These are phyloP conservation scores for Volucella inflata DNA, from an alignment of 2,888 invertebrate species.

Conservation along the genomic window DNA sequence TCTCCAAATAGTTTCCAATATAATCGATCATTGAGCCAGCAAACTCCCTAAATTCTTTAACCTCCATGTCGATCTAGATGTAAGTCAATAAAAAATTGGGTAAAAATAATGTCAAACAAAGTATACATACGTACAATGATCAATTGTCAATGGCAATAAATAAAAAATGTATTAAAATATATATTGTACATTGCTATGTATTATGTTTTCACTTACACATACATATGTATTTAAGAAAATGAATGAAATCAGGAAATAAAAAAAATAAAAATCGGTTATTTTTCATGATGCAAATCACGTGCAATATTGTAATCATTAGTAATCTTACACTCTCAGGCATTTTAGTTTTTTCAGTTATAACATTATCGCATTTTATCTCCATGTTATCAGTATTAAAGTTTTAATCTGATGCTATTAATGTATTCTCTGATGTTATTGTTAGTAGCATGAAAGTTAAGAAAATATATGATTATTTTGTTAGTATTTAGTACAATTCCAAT, in stretches of 20 bases:
- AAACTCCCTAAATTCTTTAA: slow-evolving; percentile 92
- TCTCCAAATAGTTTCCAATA: slow-evolving; percentile 96
- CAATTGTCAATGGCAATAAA: too few relatives aligned
- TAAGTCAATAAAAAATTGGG: slow-evolving; percentile 2
- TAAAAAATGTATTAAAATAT: neutral
- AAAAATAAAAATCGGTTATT: too few relatives aligned
- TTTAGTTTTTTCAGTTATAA: neutral
- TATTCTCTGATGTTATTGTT: slow-evolving; percentile 19
- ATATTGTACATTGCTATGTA: neutral
- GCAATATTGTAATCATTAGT: slow-evolving; percentile 17
- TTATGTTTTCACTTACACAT: neutral
- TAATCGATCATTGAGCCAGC: slow-evolving; percentile 97
- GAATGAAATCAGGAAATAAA: slow-evolving; percentile 16
- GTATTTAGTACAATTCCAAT: neutral
- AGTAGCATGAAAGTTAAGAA: slow-evolving; percentile 12
- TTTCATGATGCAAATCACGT: slow-evolving; percentile 43
- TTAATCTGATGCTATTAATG: slow-evolving; percentile 38
- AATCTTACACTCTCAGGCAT: slow-evolving; percentile 57
- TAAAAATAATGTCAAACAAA: slow-evolving; percentile 12
- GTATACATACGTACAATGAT: neutral
- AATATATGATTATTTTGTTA: neutral
- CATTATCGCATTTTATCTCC: slow-evolving; percentile 2
- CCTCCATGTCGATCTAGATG: slow-evolving; percentile 88
- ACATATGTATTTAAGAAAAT: neutral
- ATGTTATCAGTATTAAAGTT: slow-evolving; percentile 37